Percentiles rank a stretch among this genome's conserved stretches.
These are phyloP conservation scores for Pilophorus perplexus DNA, from an alignment of 2,888 invertebrate genomes.

Conservation along the genomic window DNA sequence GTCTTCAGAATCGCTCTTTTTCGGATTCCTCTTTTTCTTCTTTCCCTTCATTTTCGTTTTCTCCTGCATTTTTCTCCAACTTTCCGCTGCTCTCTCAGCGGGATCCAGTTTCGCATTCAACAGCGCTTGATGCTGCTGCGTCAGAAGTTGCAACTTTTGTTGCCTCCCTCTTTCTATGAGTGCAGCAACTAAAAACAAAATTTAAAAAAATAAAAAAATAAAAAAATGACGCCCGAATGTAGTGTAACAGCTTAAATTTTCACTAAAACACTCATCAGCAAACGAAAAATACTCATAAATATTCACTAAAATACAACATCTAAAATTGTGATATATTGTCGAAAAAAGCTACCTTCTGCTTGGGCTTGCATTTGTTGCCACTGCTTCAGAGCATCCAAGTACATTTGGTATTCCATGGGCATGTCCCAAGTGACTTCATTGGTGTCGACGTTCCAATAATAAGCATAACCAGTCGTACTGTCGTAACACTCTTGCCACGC, in stretches of 20 bases:
- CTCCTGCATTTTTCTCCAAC: too few species aligned
- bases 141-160: constrained; percentile 40
- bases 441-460: constrained; percentile 64
- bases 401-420: constrained; percentile 55
- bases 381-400: constrained; percentile 47
- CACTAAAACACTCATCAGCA: not conserved
- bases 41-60: constrained; percentile 47
- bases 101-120: too few species aligned
- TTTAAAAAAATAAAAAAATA: not conserved
- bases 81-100: constrained; percentile 27
- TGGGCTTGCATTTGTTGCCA: constrained; percentile 47
- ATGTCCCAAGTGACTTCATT: constrained; percentile 66
- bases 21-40: constrained; percentile 15
- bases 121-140: constrained; percentile 39
- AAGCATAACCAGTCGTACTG: constrained; percentile 61
- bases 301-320: not conserved
- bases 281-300: not conserved
- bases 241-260: not conserved
- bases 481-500: constrained; percentile 67
- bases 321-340: not conserved
- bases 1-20: constrained; percentile 54
- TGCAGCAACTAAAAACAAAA: constrained; percentile 42
- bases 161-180: constrained; percentile 42
- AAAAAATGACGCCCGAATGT: not conserved
- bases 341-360: constrained; percentile 35